Base-by-base conservation (phyloP, 2,113 vertebrate genomes). In the Zosterops japonicus region DNA sequence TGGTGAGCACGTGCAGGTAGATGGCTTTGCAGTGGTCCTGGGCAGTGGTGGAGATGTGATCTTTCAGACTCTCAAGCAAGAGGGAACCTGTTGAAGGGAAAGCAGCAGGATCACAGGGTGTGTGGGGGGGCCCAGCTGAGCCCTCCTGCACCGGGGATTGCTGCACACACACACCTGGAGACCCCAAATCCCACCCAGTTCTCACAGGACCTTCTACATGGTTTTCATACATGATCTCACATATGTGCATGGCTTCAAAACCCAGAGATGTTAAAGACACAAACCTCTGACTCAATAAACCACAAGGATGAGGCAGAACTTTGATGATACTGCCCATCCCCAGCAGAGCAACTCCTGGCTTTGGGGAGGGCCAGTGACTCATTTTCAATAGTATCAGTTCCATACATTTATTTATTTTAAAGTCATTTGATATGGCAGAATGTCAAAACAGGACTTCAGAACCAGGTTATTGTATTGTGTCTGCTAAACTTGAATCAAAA, bases 11-110 rank as follows among this genome's bases (percentile, higher is more conserved):
- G 1, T 99, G 99, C 76, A 99, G 98, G 96, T 99, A 99, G 97
- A 99, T 99, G 78, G 99, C 99, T 97, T 99, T 99, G 97, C 99
- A 99, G 96, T 99, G 99, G 96, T 99, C 99, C 96, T 99, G 99
- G 80, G 99, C 99, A 3, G 98, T 99, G 2, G 98, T 99, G 3
- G 99, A 99, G 95, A 99, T 99, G 95, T 99, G 99, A 97, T 99
- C 99, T 98, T 99, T 99, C 92, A 99, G 96, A 97, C 99, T 99
- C 97, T 99, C 99, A 81, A 99, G 98, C 98, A 99, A 97, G 57
- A 99, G 98, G 4, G 99, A 99, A 93, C 99, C 99, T 99, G 92
- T 42, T 23, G 20, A 77, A 78, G 55, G 76, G 42, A 61, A 87
- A 53, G 29, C 14, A 81, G 77, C 29, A 89, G 78, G n/a, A 39